These are phyloP conservation scores for Metalampra italica DNA, from an alignment of 2,888 invertebrate genomes.

Conservation along the genomic window DNA sequence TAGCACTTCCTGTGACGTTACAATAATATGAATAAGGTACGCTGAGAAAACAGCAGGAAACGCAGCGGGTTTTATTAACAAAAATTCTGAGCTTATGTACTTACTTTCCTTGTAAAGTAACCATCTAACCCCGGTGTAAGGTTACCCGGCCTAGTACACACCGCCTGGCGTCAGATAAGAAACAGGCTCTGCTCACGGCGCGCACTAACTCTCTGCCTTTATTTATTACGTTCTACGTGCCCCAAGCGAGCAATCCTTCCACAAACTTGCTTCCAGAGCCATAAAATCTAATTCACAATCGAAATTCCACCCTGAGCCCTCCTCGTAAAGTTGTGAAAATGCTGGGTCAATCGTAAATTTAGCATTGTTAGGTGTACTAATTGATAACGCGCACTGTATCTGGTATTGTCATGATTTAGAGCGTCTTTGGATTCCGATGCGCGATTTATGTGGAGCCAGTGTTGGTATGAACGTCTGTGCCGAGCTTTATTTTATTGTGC, in stretches of 20 bases:
- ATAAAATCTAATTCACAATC: slow-evolving; percentile 16
- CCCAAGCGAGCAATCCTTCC: slow-evolving; percentile 52
- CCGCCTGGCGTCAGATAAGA: slow-evolving; percentile 54
- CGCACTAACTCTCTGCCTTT: slow-evolving; percentile 61
- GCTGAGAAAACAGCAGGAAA: background rate
- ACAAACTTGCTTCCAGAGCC: slow-evolving; percentile 27
- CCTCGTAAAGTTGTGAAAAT: background rate
- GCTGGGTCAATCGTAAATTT: slow-evolving; percentile 9
- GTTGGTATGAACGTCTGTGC: slow-evolving; percentile 27
- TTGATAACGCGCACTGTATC: slow-evolving; percentile 67
- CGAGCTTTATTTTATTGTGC: slow-evolving; percentile 28
- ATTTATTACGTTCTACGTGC: slow-evolving; percentile 71
- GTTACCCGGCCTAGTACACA: slow-evolving; percentile 55
- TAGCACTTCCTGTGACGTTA: background rate
- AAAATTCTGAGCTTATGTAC: background rate
- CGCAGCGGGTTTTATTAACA: background rate
- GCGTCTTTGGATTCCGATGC: slow-evolving; percentile 51
- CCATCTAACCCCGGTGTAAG: slow-evolving; percentile 41
- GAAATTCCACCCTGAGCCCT: slow-evolving; percentile 24
- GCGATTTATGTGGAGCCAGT: slow-evolving; percentile 48
- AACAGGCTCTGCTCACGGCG: slow-evolving; percentile 54
- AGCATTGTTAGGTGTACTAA: slow-evolving; percentile 47
- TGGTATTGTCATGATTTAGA: slow-evolving; percentile 66
- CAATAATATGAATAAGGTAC: background rate
- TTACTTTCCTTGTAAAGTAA: slow-evolving; percentile 1